These are phyloP conservation scores for Meta bourneti DNA, from an alignment of 2,888 invertebrate genomes.

Conservation along the genomic window DNA sequence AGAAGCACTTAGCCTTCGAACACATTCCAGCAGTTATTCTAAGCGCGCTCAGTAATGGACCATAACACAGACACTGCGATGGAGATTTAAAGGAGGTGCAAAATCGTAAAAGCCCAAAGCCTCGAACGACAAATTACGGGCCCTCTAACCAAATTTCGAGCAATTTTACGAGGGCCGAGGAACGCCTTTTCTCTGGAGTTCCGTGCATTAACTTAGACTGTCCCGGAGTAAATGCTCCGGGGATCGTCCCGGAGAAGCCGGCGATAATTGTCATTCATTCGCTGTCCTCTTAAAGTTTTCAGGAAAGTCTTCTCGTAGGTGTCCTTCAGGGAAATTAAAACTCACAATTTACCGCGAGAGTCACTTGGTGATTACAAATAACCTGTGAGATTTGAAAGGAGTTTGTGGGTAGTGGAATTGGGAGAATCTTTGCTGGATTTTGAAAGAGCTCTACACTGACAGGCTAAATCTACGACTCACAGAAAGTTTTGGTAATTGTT, in stretches of 20 bases:
- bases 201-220: no score
- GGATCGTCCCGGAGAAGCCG: neutral
- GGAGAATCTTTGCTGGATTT: neutral
- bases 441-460: neutral
- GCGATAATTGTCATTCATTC: neutral
- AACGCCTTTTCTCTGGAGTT: no score
- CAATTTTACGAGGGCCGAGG: neutral
- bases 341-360: no score
- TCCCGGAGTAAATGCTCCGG: no score
- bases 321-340: neutral
- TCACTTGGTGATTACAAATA: neutral
- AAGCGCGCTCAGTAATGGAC: neutral
- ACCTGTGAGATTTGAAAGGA: neutral
- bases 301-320: neutral
- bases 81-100: neutral
- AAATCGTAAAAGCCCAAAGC: neutral
- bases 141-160: neutral
- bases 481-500: neutral
- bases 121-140: neutral
- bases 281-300: neutral
- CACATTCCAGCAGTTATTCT: neutral
- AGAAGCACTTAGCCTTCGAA: neutral
- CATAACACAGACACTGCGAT: neutral
- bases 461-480: no score
- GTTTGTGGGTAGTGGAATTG: neutral